Evolutionary conservation across 2,113 vertebrate genomes (phyloP).

Genomic region (Dunckerocampus dactyliophorus): DNA sequence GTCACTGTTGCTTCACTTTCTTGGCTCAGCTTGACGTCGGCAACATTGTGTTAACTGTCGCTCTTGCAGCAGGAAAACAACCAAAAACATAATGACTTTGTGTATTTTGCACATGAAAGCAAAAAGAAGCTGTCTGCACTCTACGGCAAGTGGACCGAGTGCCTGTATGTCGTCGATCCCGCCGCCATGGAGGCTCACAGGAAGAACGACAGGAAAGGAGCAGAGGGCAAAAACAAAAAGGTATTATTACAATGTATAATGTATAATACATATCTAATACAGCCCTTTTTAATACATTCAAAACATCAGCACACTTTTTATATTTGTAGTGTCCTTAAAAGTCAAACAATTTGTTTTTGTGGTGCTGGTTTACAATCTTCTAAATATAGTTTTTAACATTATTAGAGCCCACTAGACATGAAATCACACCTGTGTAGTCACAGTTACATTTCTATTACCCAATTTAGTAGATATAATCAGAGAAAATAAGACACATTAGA

Average conservation of each 20-base stretch:
- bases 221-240: slow-evolving; percentile 88
- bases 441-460: no score
- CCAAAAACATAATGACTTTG: not conserved
- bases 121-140: slow-evolving; percentile 91
- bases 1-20: no score
- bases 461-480: no score
- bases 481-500: no score
- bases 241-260: slow-evolving; percentile 51
- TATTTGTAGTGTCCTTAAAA: no score
- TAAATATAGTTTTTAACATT: no score
- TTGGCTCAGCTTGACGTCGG: not conserved
- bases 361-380: no score
- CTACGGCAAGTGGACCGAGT: slow-evolving; percentile 98
- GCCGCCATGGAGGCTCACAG: slow-evolving; percentile 84
- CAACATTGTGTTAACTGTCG: not conserved
- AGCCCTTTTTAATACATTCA: no score
- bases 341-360: no score
- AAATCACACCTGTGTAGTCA: no score
- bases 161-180: slow-evolving; percentile 83
- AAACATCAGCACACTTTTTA: no score
- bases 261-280: not conserved
- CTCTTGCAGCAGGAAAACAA: not conserved
- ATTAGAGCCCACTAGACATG: no score
- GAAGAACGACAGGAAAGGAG: slow-evolving; percentile 85
- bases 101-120: slow-evolving; percentile 60